Evolutionary conservation across 2,113 vertebrate genomes (phyloP), one percentile per base, ranked within the genome.

Genomic region (Pycnonotus jocosus): DNA sequence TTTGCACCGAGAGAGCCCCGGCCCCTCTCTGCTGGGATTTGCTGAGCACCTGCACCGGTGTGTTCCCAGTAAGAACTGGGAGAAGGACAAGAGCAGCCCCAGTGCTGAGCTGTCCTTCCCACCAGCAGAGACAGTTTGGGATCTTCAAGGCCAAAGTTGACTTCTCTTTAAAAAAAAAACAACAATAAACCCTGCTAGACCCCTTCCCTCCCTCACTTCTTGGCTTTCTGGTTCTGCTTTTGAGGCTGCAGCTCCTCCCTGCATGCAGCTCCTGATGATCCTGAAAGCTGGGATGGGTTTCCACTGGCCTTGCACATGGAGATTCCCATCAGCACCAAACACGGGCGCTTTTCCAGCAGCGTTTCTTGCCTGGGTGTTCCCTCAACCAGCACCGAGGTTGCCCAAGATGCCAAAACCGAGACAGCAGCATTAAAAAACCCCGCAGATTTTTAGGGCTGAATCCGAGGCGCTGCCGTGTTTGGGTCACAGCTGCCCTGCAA

Each of bases 181-280:
- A 22, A 1, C 15, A 11, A 42, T 4, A 12, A 69, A 37, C 37
- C 76, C 56, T 70, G 86, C 80, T 69, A 28, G 74, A 33, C 20
- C 62, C 61, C 30, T 17, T 61, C 28, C 60, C 60, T 48, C 47
- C 7, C 33, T 73, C 81, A 1, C 54, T 50, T 50, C 51, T 2
- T 72, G 78, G 89, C 92, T 95, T 89, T 69, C 57, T 84, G 91
- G 72, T 71, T 24, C 81, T 80, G 93, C 95, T 95, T 93, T 27
- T 5, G 65, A 60, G 81, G 66, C 54, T 9, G 17, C 81, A 22
- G 54, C 81, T 51, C 79, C 90, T 8, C 1, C 4, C 44, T 0
- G 48, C 84, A 68, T 71, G 94, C 92, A 5, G 16, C 64, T 82
- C 76, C 66, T 3, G 6, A 73, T 11, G 45, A 0, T 44, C 30